Evolutionary conservation across 2,888 invertebrate species (phyloP).

Genomic region (Operophtera brumata): DNA sequence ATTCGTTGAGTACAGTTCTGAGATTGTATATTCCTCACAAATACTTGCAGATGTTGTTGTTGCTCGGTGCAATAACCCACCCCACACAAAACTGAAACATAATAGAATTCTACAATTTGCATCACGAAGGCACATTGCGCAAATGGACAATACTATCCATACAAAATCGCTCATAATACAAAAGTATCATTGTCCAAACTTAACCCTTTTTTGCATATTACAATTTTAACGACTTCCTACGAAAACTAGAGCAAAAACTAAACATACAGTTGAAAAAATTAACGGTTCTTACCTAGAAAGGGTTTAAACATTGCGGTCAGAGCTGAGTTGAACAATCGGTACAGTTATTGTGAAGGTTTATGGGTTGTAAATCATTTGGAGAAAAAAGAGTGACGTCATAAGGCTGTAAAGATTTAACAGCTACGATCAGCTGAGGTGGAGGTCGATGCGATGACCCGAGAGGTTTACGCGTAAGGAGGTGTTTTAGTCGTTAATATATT

Average conservation of each 20-base stretch:
- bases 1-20: neutral
- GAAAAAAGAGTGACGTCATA: constrained; percentile 76
- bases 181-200: constrained; percentile 49
- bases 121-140: constrained; percentile 43
- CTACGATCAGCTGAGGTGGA: constrained; percentile 72
- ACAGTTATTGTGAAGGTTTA: constrained; percentile 77
- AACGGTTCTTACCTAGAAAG: constrained; percentile 72
- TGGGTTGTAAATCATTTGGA: constrained; percentile 75
- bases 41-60: constrained; percentile 30
- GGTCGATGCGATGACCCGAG: constrained; percentile 51
- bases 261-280: constrained; percentile 49
- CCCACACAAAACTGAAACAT: constrained; percentile 26
- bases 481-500: constrained; percentile 10
- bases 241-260: constrained; percentile 71
- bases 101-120: constrained; percentile 44
- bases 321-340: constrained; percentile 74
- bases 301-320: constrained; percentile 78
- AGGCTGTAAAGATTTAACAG: constrained; percentile 73
- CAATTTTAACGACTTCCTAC: constrained; percentile 61
- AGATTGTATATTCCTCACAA: constrained; percentile 25
- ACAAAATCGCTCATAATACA: constrained; percentile 40
- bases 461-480: constrained; percentile 23
- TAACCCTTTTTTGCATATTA: constrained; percentile 77
- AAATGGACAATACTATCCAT: constrained; percentile 48
- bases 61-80: constrained; percentile 26